Evolutionary conservation across 2,113 vertebrate species (phyloP), one percentile per base, ranked within the genome.

Genomic region (Gila orcuttii): DNA sequence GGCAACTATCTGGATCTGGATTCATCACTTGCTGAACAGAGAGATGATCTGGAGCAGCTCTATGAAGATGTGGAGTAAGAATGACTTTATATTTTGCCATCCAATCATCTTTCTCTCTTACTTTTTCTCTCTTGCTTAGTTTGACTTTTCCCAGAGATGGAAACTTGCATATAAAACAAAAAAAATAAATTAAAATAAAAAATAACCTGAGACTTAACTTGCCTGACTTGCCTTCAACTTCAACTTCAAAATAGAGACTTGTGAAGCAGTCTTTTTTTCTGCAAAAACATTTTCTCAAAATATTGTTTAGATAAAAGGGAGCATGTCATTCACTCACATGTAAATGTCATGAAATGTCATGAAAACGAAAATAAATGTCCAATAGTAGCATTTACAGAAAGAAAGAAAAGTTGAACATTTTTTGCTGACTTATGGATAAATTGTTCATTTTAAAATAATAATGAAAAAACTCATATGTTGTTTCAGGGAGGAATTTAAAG

Each of bases 1-100:
- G 97, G 98, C 62, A 96, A 96, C 91, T 99, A 99, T 86, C 91
- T 99, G 95, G 98, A 99, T 89, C 94, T 98, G 1, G 98, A 99
- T 28, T 93, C 95, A 15, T 98, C 97, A 17, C 92, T 99, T 87
- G 90, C 94, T 19, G 98, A 99, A 87, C 98, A 99, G 94, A 95
- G 94, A 21, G 98, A 99, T 86, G 97, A 97, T 78, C 93, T 99
- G 91, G 98, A 99, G 75, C 93, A 90, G 66, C 97, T 99, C 93
- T 99, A 96, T 1, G 94, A 96, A 78, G 98, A 99, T 71, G 93
- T 98, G 87, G 93, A 92, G 98, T 99, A 93, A 95, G 95, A 91
- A 33, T 73, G n/a, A 64, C 3, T 66, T 78, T 36, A 12, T 23
- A 78, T 7, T 25, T 13, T 21, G 21, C 11, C 36, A 42, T 42